Evolutionary conservation across 2,888 invertebrate species (phyloP).

Genomic region (Psylliodes chrysocephalus): DNA sequence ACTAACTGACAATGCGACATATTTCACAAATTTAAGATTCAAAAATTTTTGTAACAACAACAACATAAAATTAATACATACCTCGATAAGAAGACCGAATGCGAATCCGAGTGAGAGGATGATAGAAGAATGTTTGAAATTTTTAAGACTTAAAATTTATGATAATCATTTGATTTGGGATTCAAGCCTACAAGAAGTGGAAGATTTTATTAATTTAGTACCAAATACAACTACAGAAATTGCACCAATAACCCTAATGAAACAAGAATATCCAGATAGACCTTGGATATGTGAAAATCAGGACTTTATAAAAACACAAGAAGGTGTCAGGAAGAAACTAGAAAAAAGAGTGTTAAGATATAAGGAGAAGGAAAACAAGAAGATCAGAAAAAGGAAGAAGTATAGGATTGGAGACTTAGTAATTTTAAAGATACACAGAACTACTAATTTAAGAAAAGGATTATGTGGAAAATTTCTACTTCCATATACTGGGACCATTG

Average conservation of each 20-base stretch:
- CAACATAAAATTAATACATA: background rate
- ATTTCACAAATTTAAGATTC: background rate
- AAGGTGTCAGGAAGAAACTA: no score
- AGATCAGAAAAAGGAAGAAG: no score
- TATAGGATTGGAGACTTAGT: no score
- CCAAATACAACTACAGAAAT: slow-evolving; percentile 4
- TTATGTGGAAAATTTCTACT: no score
- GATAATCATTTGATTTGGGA: slow-evolving; percentile 10
- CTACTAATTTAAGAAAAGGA: no score
- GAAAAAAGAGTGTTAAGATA: no score
- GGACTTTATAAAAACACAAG: no score
- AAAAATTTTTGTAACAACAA: background rate
- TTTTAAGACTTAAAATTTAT: slow-evolving; percentile 1
- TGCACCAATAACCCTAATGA: background rate
- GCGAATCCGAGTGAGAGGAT: background rate
- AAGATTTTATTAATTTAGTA: slow-evolving; percentile 12
- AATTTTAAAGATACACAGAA: no score
- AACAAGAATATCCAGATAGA: background rate
- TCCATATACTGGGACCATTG: no score
- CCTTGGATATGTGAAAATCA: no score
- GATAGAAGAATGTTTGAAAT: background rate
- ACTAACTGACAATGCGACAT: background rate
- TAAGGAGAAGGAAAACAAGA: no score
- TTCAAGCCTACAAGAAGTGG: background rate
- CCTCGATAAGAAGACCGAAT: background rate